These are phyloP conservation scores for Chymomyza costata DNA, from an alignment of 1,140 invertebrate species.

Conservation along the genomic window DNA sequence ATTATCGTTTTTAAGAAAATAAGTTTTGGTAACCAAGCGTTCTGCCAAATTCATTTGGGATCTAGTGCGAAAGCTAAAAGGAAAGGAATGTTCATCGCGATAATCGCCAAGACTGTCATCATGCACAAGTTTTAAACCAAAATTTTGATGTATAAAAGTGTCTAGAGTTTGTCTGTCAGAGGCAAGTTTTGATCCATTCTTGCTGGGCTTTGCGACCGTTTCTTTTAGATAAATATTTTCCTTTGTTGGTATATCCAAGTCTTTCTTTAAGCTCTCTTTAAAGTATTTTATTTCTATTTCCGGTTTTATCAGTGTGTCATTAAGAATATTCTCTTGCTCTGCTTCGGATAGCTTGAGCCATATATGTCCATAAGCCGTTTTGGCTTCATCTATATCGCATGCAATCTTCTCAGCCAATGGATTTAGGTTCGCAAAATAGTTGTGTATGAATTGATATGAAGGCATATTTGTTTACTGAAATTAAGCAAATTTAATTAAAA, in stretches of 20 bases:
- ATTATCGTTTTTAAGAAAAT: background rate
- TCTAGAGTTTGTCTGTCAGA: conserved; percentile 41
- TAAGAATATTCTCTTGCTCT: conserved; percentile 49
- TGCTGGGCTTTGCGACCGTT: background rate
- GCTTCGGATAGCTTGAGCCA: conserved; percentile 35
- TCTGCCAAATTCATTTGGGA: conserved; percentile 60
- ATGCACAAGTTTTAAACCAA: conserved; percentile 47
- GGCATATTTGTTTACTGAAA: conserved; percentile 31
- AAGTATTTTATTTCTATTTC: conserved; percentile 47
- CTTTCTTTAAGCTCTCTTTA: no score
- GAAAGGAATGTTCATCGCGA: conserved; percentile 64
- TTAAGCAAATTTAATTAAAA: no score
- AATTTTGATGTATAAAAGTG: conserved; percentile 43
- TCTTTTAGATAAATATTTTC: background rate
- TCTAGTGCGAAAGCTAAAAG: conserved; percentile 59
- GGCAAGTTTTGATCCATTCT: conserved; percentile 1
- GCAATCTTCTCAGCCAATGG: conserved; percentile 55
- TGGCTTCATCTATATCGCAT: conserved; percentile 39
- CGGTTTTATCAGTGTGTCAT: conserved; percentile 49
- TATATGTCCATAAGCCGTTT: conserved; percentile 31
- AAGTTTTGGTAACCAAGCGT: conserved; percentile 8
- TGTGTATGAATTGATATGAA: conserved; percentile 17
- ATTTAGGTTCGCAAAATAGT: conserved; percentile 55
- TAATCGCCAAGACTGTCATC: conserved; percentile 46
- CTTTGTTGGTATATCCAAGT: background rate